Evolutionary conservation across 2,888 invertebrate genomes (phyloP).

Genomic region (Monoplex corrugatus): DNA sequence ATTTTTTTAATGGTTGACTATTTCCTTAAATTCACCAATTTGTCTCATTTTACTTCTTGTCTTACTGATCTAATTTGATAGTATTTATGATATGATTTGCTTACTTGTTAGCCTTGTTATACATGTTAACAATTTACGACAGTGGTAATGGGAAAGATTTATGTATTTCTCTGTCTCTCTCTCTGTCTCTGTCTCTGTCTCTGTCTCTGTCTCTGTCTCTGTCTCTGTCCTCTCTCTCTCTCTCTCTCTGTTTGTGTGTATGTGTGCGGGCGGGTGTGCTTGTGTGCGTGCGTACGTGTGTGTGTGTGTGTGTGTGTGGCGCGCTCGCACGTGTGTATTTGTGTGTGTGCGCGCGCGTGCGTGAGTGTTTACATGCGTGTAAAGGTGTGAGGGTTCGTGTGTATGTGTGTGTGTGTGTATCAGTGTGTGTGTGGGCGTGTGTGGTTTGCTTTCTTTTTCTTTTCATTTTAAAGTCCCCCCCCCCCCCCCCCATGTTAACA

Average conservation of each 20-base stretch:
- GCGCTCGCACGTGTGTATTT: neutral
- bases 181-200: too few species aligned
- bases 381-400: too few species aligned
- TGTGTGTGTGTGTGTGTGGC: constrained; percentile 1
- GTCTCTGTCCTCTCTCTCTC: neutral
- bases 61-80: too few species aligned
- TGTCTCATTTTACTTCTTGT: too few species aligned
- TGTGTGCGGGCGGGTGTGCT: neutral
- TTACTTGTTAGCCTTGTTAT: too few species aligned
- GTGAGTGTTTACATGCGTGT: neutral
- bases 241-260: too few species aligned
- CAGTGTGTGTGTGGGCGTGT: neutral
- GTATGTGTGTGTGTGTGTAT: neutral
- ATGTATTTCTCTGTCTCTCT: neutral
- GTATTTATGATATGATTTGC: neutral
- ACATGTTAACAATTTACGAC: too few species aligned
- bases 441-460: neutral
- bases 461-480: neutral
- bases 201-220: too few species aligned
- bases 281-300: neutral
- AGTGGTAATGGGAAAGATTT: neutral
- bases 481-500: too few species aligned
- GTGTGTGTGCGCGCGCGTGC: neutral
- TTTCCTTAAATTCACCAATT: too few species aligned
- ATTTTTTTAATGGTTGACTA: too few species aligned